phyloP scores from a whole-genome alignment of 1,140 invertebrate species.

The Bacillus rossius region DNA sequence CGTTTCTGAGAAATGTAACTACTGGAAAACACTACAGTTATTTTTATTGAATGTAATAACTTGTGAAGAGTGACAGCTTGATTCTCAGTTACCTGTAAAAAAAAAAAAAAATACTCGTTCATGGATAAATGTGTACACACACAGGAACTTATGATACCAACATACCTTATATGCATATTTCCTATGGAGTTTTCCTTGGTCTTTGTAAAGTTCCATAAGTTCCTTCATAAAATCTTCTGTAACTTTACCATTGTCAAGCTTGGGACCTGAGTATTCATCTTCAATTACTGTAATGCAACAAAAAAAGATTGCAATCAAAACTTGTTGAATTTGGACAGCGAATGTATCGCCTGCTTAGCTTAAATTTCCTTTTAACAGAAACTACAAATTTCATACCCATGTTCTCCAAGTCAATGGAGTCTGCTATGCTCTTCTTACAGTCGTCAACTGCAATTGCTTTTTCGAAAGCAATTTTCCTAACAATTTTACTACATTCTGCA shows the following conservation, averaged over 20 bases:
- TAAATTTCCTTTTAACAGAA: no score
- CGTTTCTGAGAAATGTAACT: no score
- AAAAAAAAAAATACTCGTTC: no score
- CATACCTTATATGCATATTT: slow-evolving; percentile 96
- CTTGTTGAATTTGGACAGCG: no score
- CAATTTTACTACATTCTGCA: slow-evolving; percentile 93
- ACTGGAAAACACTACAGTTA: no score
- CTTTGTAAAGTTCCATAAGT: slow-evolving; percentile 86
- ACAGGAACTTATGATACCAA: neutral
- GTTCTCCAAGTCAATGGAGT: slow-evolving; percentile 80
- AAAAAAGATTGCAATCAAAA: slow-evolving; percentile 19
- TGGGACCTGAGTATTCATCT: slow-evolving; percentile 89
- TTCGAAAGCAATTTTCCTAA: slow-evolving; percentile 91
- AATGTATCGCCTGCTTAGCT: no score
- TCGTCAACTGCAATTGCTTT: slow-evolving; percentile 95
- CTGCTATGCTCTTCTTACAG: slow-evolving; percentile 76
- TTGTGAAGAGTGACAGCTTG: no score
- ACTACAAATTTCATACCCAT: slow-evolving; percentile 66
- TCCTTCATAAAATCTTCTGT: slow-evolving; percentile 80
- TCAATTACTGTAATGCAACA: slow-evolving; percentile 71
- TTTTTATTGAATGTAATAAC: no score
- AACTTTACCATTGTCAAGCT: slow-evolving; percentile 83
- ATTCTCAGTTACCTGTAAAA: no score
- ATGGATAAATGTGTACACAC: no score
- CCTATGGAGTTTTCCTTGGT: slow-evolving; percentile 89